Evolutionary conservation across 1,140 invertebrate genomes (phyloP).

Genomic region (Pantala flavescens): DNA sequence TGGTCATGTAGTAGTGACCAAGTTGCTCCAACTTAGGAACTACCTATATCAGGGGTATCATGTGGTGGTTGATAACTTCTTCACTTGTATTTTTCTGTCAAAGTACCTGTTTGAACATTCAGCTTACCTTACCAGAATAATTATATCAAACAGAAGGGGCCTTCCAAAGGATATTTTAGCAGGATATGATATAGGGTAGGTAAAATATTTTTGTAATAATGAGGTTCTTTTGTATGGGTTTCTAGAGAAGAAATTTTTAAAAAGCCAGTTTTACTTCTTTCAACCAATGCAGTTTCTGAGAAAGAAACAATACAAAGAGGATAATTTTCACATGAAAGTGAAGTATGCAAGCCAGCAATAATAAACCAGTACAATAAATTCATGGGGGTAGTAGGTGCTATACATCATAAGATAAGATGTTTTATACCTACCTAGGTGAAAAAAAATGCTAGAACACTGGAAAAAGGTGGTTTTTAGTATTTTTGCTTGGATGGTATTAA

Average conservation of each 20-base stretch:
- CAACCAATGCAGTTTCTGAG: not conserved
- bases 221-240: not conserved
- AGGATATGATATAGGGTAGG: not conserved
- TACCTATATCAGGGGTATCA: constrained; percentile 28
- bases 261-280: not conserved
- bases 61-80: constrained; percentile 23
- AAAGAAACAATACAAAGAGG: not conserved
- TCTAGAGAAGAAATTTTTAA: not conserved
- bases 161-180: not conserved
- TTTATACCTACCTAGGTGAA: constrained; percentile 10
- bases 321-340: not conserved
- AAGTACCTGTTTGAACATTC: not conserved
- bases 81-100: not conserved
- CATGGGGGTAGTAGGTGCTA: not conserved
- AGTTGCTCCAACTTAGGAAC: constrained; percentile 26
- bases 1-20: constrained; percentile 23
- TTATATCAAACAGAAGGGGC: not conserved
- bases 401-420: not conserved
- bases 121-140: constrained; percentile 8
- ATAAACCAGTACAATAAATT: constrained; percentile 7
- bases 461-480: constrained; percentile 13
- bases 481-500: constrained; percentile 7
- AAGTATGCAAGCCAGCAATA: not conserved
- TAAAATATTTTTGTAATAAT: constrained; percentile 1
- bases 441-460: constrained; percentile 4